Percentiles rank a stretch among this genome's conserved stretches.
phyloP scores from a whole-genome alignment of 2,797 vertebrate species.

The Philypnodon macrostomus region DNA sequence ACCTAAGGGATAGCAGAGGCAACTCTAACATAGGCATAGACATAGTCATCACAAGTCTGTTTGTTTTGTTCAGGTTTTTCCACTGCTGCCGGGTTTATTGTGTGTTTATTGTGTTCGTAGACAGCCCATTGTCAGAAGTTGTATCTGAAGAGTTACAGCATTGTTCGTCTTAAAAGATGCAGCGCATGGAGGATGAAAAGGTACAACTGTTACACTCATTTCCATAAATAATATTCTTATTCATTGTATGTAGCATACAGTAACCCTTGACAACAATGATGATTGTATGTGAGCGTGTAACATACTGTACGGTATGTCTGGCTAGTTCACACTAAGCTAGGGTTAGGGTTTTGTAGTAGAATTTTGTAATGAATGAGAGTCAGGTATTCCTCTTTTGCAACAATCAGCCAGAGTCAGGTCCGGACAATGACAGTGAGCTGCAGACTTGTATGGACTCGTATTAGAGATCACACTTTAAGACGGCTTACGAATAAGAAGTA shows the following conservation, averaged over 20 bases:
- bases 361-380: slow-evolving; percentile 14
- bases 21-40: background rate
- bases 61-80: slow-evolving; percentile 43
- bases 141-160: background rate
- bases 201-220: slow-evolving; percentile 38
- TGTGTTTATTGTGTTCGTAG: slow-evolving; percentile 1
- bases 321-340: background rate
- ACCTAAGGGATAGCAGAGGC: too few species aligned
- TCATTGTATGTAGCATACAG: background rate
- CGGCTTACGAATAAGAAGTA: background rate
- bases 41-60: slow-evolving; percentile 1
- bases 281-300: too few species aligned
- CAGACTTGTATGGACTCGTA: slow-evolving; percentile 45
- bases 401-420: slow-evolving; percentile 21
- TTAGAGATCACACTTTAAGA: background rate
- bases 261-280: background rate
- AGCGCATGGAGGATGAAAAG: slow-evolving; percentile 69
- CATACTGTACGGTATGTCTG: too few species aligned
- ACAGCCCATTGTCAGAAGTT: background rate
- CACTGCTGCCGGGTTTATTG: slow-evolving; percentile 8
- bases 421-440: slow-evolving; percentile 11
- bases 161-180: slow-evolving; percentile 54
- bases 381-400: slow-evolving; percentile 41
- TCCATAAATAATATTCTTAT: background rate
- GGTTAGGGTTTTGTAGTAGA: slow-evolving; percentile 7